Evolutionary conservation across 2,797 vertebrate species (phyloP).

Genomic region (Anguilla anguilla): DNA sequence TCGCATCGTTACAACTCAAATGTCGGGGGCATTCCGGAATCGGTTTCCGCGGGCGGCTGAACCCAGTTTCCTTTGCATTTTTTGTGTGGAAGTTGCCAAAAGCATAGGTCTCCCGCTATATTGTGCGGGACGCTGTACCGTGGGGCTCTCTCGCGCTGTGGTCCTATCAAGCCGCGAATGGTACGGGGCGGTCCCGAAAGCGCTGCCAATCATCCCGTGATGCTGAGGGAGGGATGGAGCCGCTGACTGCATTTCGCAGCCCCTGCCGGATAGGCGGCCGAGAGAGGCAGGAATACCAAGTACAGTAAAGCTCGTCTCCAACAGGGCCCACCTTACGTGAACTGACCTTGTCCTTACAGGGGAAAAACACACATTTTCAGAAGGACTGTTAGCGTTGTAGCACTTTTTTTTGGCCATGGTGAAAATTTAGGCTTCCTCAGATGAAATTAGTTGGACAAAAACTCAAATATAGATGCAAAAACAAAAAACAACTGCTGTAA

Average conservation of each 20-base stretch:
- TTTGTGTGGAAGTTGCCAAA: not conserved
- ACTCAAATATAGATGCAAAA: not conserved
- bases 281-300: not conserved
- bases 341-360: not conserved
- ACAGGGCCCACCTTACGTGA: not conserved
- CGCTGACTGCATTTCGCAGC: conserved; percentile 38
- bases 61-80: not conserved
- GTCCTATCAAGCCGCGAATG: conserved; percentile 17
- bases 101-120: not conserved
- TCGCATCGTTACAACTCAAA: not conserved
- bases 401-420: not conserved
- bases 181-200: conserved; percentile 36
- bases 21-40: not conserved
- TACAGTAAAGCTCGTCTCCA: not conserved
- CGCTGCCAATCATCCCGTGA: conserved; percentile 39
- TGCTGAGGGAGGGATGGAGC: conserved; percentile 25
- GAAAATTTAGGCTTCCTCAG: not conserved
- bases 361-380: not conserved
- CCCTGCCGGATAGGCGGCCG: conserved; percentile 54
- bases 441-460: not conserved
- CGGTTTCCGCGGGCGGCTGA: not conserved
- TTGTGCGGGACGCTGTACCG: not conserved
- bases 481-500: not conserved
- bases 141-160: not conserved
- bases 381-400: not conserved